Evolutionary conservation across 2,888 invertebrate species (phyloP), one percentile per base, ranked within the genome.

Genomic region (Melieria picta): DNA sequence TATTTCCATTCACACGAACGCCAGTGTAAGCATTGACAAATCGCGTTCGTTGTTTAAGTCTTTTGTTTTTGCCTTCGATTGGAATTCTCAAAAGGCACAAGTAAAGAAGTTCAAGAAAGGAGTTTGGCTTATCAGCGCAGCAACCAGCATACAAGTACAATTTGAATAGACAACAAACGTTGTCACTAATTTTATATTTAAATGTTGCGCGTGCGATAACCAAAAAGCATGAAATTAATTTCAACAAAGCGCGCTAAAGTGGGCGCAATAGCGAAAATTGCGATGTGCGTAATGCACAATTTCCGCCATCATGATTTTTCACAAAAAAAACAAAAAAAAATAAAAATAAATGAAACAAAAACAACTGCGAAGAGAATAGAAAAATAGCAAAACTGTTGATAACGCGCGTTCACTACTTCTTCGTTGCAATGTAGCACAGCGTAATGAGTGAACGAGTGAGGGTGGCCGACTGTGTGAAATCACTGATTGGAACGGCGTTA

Each of bases 241-340:
- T 50, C 50, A 57, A 50, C 13, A 48, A 13, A 42, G 60, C 10
- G 9, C 58, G 58, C 48, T 48, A 30, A 47, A 45, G 69, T 52
- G 46, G 48, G 66, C 70, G 57, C 67, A 72, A 70, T 73, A 73
- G 30, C 30, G 30, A 76, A 74, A 76, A 16, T 45, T 68, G 13
- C 50, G 42, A 72, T 69, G 55, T 30, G 45, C 55, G 43, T 30
- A 65, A 65, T 71, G 77, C 78, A 77, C 78, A 79, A 84, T 80
- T 84, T 83, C 83, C 83, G 84, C 84, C 82, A 79, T 82, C 80
- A 83, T 80, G 70, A 72, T 65, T n/a, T 61, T 9, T 5, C 43
- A 10, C 4, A 42, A 60, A 43, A 43, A 60, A 5, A 42, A 60
- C 6, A 42, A 60, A 60, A 60, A 6, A 60, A 43, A 10, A 3